Evolutionary conservation across 2,113 vertebrate genomes (phyloP), one percentile per base, ranked within the genome.

Genomic region (Epinephelus cyanopodus): DNA sequence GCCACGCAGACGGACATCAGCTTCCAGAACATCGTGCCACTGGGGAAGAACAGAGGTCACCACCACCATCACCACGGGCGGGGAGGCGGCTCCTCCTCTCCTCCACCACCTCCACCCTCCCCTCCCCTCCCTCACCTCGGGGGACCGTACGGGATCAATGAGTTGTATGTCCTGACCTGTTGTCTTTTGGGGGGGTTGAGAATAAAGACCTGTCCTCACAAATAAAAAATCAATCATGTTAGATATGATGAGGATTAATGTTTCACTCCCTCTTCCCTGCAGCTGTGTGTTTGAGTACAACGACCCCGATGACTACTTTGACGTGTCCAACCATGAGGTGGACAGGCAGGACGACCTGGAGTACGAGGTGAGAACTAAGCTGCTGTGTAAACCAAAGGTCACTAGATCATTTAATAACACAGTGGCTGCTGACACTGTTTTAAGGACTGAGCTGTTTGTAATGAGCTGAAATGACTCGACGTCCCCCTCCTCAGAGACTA

Each of bases 1-100:
- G 95, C 94, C 42, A 97, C 97, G 21, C 97, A 97, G 93, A 97
- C 96, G 0, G 96, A 97, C 90, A 95, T 97, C 92, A 96, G 95
- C 94, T 97, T 97, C 92, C 96, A 96, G 84, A 94, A 95, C 88
- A 94, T 96, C 65, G 87, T 95, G 86, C 94, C 93, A 65, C 82
- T 94, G 89, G 95, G 95, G 84, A 94, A 92, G 87, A 77, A 56
- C 39, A 54, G 81, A 73, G 77, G 65, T 25, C 86, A 75, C 6
- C 74, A 83, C 25, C 85, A 85, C n/a, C 58, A 75, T 2, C 84
- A 50, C 37, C 42, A 79, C 66, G 18, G 70, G 10, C 58, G 60
- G 27, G 76, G 82, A 5, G 85, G 66, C 27, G 80, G 64, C 54
- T 57, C 52, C 42, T 66, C 74, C 61, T 74, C 79, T 19, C 76